These are phyloP conservation scores for Microtus agrestis DNA, from an alignment of 2,797 vertebrate genomes.

Conservation along the genomic window DNA sequence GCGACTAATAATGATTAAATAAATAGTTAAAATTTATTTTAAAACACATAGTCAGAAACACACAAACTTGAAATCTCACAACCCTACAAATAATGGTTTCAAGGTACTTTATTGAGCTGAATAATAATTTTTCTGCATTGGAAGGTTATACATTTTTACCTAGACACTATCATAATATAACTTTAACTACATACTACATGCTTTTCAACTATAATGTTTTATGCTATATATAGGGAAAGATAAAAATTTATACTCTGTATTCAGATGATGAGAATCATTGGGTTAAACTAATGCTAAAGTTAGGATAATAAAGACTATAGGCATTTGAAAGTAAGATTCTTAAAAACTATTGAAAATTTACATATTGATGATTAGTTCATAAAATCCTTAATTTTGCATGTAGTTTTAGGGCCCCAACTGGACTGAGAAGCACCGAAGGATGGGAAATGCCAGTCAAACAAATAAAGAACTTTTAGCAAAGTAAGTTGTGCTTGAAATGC, in stretches of 20 bases:
- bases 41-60: background rate
- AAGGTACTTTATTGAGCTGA: conserved; percentile 8
- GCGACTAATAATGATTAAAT: conserved; percentile 21
- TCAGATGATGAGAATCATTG: background rate
- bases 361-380: background rate
- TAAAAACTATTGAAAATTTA: background rate
- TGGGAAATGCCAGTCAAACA: background rate
- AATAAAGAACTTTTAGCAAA: conserved; percentile 8
- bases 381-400: background rate
- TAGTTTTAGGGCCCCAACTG: background rate
- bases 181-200: background rate
- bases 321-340: background rate
- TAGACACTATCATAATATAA: background rate
- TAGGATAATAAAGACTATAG: background rate
- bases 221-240: background rate
- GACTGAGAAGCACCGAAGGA: background rate
- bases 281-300: conserved; percentile 35
- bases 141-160: background rate
- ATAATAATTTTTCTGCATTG: conserved; percentile 11
- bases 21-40: background rate
- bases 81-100: background rate
- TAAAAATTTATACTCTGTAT: background rate
- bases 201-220: background rate
- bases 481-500: background rate
- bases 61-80: background rate